Evolutionary conservation across 2,888 invertebrate genomes (phyloP).

Genomic region (Cheilosia scutellata): DNA sequence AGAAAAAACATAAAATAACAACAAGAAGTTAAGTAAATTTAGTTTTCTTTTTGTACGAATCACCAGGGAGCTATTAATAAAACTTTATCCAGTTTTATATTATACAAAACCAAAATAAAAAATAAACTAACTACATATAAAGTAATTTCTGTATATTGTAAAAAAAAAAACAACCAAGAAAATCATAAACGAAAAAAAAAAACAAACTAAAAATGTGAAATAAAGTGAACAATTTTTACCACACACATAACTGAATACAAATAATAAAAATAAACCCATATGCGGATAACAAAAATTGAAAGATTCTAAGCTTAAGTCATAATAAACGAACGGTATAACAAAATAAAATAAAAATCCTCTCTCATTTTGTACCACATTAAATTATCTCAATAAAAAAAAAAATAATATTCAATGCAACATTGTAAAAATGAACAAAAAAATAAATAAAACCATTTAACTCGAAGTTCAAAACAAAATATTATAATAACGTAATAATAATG

Average conservation of each 20-base stretch:
- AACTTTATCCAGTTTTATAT: conserved; percentile 57
- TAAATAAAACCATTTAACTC: conserved; percentile 46
- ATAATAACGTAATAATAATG: conserved; percentile 24
- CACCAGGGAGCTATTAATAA: conserved; percentile 59
- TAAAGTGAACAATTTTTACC: conserved; percentile 79
- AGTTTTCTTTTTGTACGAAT: conserved; percentile 50
- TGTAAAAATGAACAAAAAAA: conserved; percentile 51
- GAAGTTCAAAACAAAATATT: conserved; percentile 67
- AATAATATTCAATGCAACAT: conserved; percentile 47
- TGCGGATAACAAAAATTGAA: conserved; percentile 37
- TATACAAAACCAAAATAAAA: conserved; percentile 47
- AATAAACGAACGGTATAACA: conserved; percentile 47
- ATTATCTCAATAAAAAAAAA: conserved; percentile 35
- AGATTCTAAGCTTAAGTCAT: conserved; percentile 63
- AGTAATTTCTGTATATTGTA: conserved; percentile 70
- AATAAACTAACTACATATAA: conserved; percentile 39
- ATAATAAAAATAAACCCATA: conserved; percentile 78
- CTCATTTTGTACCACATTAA: conserved; percentile 73
- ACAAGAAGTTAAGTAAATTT: conserved; percentile 4
- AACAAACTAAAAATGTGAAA: conserved; percentile 59
- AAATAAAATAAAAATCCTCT: conserved; percentile 29
- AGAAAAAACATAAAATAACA: conserved; percentile 30
- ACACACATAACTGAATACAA: conserved; percentile 77
- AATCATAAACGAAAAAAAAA: conserved; percentile 23
- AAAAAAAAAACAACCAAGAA: conserved; percentile 41